Evolutionary conservation across 2,113 vertebrate species (phyloP).

Genomic region (Crotalus helleri): DNA sequence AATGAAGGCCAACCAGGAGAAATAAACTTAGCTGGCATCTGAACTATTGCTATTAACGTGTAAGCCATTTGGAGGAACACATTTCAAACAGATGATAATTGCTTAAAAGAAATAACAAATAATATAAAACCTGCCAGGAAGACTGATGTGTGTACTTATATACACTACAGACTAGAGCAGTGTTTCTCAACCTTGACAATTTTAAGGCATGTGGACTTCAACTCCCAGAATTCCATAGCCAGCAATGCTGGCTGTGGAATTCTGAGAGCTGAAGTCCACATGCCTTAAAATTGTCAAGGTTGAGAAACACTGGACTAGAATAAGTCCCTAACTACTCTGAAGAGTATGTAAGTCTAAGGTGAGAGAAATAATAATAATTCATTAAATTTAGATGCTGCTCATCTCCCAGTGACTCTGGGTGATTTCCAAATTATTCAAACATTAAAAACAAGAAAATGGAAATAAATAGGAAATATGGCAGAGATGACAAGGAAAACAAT

Average conservation of each 20-base stretch:
- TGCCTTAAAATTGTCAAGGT: no score
- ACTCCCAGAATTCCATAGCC: no score
- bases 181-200: no score
- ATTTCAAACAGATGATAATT: slow-evolving; percentile 61
- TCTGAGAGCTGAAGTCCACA: no score
- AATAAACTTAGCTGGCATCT: slow-evolving; percentile 49
- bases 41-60: slow-evolving; percentile 47
- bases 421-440: neutral
- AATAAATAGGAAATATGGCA: neutral
- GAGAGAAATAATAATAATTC: slow-evolving; percentile 26
- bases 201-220: no score
- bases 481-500: neutral
- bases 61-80: slow-evolving; percentile 45
- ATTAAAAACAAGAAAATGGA: neutral
- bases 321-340: neutral
- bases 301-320: no score
- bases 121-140: slow-evolving; percentile 18
- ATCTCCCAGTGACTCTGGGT: neutral
- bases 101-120: slow-evolving; percentile 54
- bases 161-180: neutral
- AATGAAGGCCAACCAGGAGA: slow-evolving; percentile 49
- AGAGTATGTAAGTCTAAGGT: neutral
- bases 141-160: neutral
- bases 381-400: neutral
- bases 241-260: no score